These are phyloP conservation scores for Melipona quadrifasciata DNA, from an alignment of 1,140 invertebrate genomes.

Conservation along the genomic window DNA sequence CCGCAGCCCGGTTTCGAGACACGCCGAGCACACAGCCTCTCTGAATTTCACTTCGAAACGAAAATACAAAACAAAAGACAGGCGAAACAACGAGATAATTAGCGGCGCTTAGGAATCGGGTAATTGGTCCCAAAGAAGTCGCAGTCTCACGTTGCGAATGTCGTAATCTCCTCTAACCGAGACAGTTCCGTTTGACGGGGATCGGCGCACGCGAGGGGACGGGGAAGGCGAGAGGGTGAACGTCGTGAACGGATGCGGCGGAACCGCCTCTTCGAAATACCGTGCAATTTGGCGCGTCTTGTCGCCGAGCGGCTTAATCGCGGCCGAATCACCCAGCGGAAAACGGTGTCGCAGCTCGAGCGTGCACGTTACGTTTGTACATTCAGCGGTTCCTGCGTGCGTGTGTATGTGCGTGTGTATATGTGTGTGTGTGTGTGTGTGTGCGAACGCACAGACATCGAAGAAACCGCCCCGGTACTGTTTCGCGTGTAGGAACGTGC, in stretches of 20 bases:
- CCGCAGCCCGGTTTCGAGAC: too few relatives aligned
- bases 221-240: background rate
- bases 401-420: too few relatives aligned
- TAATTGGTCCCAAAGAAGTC: conserved; percentile 22
- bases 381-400: conserved; percentile 4
- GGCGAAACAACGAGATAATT: conserved; percentile 20
- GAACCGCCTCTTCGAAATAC: conserved; percentile 55
- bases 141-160: background rate
- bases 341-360: conserved; percentile 41
- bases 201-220: conserved; percentile 6
- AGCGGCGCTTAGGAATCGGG: background rate
- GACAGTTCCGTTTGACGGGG: conserved; percentile 29
- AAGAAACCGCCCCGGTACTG: background rate
- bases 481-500: background rate
- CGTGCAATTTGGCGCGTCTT: conserved; percentile 58
- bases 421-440: background rate
- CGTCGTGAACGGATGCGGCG: background rate
- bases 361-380: conserved; percentile 21
- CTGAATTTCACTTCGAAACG: background rate
- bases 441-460: background rate
- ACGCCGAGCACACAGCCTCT: too few relatives aligned
- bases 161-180: too few relatives aligned
- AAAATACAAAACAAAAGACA: background rate
- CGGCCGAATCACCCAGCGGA: conserved; percentile 41
- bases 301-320: conserved; percentile 57